phyloP scores from a whole-genome alignment of 2,113 vertebrate species.

The Stegastes partitus region DNA sequence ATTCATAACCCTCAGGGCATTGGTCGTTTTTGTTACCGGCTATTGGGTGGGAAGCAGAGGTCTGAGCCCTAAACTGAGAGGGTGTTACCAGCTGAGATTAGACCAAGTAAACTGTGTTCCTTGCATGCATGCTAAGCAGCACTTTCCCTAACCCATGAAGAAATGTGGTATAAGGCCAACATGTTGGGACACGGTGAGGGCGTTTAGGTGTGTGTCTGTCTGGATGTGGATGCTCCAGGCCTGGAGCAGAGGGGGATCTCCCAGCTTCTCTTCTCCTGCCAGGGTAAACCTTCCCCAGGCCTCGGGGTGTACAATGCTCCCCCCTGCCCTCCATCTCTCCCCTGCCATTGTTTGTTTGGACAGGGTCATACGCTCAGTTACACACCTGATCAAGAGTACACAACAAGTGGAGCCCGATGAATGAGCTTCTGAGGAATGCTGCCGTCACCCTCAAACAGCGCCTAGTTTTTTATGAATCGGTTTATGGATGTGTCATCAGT shows the following conservation, averaged over 20 bases:
- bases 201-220: slow-evolving; percentile 62
- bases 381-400: slow-evolving; percentile 73
- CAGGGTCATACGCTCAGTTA: slow-evolving; percentile 64
- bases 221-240: slow-evolving; percentile 68
- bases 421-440: slow-evolving; percentile 66
- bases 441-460: slow-evolving; percentile 56
- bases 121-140: slow-evolving; percentile 47
- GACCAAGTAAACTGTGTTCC: slow-evolving; percentile 21
- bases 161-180: slow-evolving; percentile 55
- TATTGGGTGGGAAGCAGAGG: slow-evolving; percentile 49
- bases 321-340: slow-evolving; percentile 27
- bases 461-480: slow-evolving; percentile 46
- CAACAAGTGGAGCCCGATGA: slow-evolving; percentile 50
- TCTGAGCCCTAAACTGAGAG: slow-evolving; percentile 49
- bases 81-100: slow-evolving; percentile 54
- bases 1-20: slow-evolving; percentile 41
- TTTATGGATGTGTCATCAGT: slow-evolving; percentile 69
- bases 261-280: slow-evolving; percentile 67
- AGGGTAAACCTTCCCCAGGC: slow-evolving; percentile 67
- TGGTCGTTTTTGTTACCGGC: slow-evolving; percentile 39
- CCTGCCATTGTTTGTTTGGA: slow-evolving; percentile 46
- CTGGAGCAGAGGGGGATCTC: slow-evolving; percentile 47
- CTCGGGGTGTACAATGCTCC: slow-evolving; percentile 23
- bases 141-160: slow-evolving; percentile 46
- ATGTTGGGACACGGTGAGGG: slow-evolving; percentile 63